These are phyloP conservation scores for Drosophila dives DNA, from an alignment of 2,888 invertebrate genomes.

Conservation along the genomic window DNA sequence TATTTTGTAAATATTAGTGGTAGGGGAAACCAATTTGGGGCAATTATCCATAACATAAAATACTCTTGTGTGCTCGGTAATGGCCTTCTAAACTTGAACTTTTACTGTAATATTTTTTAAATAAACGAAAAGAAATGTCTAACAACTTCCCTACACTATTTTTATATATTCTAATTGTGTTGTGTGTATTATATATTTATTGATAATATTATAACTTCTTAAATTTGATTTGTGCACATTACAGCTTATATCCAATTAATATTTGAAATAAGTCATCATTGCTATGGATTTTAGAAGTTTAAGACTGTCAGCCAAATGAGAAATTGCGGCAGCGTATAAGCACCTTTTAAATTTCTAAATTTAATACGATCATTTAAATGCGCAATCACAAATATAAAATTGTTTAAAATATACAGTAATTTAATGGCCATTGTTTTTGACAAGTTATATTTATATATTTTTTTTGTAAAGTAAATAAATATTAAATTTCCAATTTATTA, in stretches of 20 bases:
- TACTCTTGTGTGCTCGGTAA: neutral
- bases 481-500: neutral
- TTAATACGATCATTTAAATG: neutral
- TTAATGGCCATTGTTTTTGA: neutral
- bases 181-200: neutral
- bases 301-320: neutral
- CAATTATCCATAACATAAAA: neutral
- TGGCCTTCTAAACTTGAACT: rapidly evolving
- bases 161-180: neutral
- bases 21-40: rapidly evolving
- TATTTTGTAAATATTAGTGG: neutral
- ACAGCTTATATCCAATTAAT: neutral
- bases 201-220: neutral
- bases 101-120: neutral
- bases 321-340: neutral
- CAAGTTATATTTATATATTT: neutral
- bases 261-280: neutral
- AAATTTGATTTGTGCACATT: neutral
- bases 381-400: neutral
- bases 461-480: neutral
- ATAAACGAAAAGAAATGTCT: neutral
- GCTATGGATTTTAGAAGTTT: neutral
- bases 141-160: neutral
- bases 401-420: neutral
- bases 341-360: neutral